Base-by-base conservation (phyloP, 2,797 vertebrate species). In the Phrynocephalus guinanensis region DNA sequence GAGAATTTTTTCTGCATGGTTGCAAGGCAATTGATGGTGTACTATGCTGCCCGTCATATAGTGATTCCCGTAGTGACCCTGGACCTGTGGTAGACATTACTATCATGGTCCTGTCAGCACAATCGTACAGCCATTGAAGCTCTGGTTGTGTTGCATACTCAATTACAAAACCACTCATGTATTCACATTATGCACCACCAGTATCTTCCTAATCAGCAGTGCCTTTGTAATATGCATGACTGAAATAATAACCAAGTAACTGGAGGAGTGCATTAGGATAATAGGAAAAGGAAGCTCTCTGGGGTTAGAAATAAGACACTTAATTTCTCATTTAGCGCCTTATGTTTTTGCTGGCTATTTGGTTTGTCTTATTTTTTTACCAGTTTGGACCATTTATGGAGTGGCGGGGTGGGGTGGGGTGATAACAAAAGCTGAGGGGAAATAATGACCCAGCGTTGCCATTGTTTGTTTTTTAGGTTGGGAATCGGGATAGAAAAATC, bases 401-500 rank as follows among this genome's bases (percentile, higher is more conserved):
- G 38, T 44, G 38, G 38, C 38, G 38, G 38, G 38, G 38, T 44
- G 38, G 38, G 38, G 38, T 44, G n/a, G 26, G 6, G 6, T 91
- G 89, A 86, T 88, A 90, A 91, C 68, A 88, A 89, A 87, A 86
- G 83, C 87, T 87, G 78, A 20, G 11, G 90, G 91, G 91, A 93
- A 89, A 90, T 91, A 91, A 90, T 87, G 83, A 81, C 78, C 92
- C 92, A 87, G 72, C 89, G 93, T 93, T 91, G 85, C 83, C 83
- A 87, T 93, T 92, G 90, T 90, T 95, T 94, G 93, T 96, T 97
- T 95, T 92, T 68, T 91, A 93, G 94, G 92, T 75, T 38, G 56
- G n/a, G 89, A 95, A 87, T 87, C 85, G 87, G 94, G 94, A 95
- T 90, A 92, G 94, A 91, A 94, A 94, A 96, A 96, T 94, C 94